A percentile compares a stretch with the other conserved stretches of the same genome.
Conservation (phyloP, 2,888 invertebrate species). For the Phengaris alcon region DNA sequence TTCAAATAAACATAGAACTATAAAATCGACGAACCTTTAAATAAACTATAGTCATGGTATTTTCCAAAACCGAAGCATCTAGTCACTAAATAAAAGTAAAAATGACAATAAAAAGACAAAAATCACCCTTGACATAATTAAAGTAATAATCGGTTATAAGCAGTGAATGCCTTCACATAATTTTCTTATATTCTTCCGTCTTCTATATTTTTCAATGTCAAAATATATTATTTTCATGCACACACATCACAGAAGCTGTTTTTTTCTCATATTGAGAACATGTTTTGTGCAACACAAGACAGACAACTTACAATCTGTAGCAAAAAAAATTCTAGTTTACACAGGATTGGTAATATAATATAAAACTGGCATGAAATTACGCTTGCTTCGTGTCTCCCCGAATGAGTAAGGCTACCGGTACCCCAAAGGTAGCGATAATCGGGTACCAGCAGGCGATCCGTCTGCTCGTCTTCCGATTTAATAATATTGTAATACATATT, state of each 20-base stretch:
- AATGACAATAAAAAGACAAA: background rate
- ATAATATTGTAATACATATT: background rate
- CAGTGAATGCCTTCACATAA: background rate
- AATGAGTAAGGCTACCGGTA: too few relatives aligned
- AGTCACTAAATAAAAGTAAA: background rate
- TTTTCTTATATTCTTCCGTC: background rate
- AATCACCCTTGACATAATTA: background rate
- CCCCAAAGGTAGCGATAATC: background rate
- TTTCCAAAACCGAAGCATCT: background rate
- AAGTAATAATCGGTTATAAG: background rate
- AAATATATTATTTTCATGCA: background rate
- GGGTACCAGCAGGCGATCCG: too few relatives aligned
- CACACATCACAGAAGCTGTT: background rate
- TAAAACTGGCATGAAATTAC: too few relatives aligned
- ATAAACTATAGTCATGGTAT: background rate
- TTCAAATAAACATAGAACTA: background rate
- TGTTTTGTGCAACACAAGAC: background rate
- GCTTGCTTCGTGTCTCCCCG: too few relatives aligned
- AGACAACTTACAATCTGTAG: background rate
- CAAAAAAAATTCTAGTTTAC: background rate
- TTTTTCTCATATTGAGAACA: background rate
- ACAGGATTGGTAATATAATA: too few relatives aligned
- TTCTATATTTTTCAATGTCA: background rate
- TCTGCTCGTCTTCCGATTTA: too few relatives aligned
- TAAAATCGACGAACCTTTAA: background rate